These are phyloP conservation scores for Theristicus caerulescens DNA, from an alignment of 2,113 vertebrate genomes.

Conservation along the genomic window DNA sequence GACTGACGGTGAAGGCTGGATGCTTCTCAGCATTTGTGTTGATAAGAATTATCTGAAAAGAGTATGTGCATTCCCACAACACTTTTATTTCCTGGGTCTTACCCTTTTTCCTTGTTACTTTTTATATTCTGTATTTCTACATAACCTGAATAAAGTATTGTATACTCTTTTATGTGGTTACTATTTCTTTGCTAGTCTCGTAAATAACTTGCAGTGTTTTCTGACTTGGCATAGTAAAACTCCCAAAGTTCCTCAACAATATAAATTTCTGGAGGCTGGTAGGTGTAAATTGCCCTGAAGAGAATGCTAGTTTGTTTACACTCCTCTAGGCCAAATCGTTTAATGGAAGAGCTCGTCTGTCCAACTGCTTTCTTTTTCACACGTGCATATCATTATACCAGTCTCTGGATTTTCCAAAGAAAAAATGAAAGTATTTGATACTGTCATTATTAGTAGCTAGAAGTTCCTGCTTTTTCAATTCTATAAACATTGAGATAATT, in stretches of 20 bases:
- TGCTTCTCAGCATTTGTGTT: neutral
- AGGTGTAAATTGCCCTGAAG: conserved; percentile 28
- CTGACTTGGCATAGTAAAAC: neutral
- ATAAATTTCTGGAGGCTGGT: neutral
- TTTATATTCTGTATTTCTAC: neutral
- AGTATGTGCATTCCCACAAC: neutral
- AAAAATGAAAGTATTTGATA: neutral
- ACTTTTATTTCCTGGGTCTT: neutral
- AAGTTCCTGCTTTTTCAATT: conserved; percentile 11
- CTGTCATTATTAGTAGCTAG: neutral
- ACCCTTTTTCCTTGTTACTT: neutral
- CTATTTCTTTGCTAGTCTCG: neutral
- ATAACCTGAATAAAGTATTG: neutral
- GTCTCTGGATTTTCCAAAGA: neutral
- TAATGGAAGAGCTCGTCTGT: neutral
- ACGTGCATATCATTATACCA: neutral
- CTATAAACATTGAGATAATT: conserved; percentile 28
- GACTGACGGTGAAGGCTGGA: neutral
- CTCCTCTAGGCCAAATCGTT: neutral
- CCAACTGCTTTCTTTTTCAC: neutral
- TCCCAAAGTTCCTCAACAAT: neutral
- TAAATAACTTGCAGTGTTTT: conserved; percentile 4
- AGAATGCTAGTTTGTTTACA: conserved; percentile 10
- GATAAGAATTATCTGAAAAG: neutral
- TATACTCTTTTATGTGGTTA: neutral